Conservation (phyloP, 2,797 vertebrate genomes). For the Urophycis tenuis region DNA sequence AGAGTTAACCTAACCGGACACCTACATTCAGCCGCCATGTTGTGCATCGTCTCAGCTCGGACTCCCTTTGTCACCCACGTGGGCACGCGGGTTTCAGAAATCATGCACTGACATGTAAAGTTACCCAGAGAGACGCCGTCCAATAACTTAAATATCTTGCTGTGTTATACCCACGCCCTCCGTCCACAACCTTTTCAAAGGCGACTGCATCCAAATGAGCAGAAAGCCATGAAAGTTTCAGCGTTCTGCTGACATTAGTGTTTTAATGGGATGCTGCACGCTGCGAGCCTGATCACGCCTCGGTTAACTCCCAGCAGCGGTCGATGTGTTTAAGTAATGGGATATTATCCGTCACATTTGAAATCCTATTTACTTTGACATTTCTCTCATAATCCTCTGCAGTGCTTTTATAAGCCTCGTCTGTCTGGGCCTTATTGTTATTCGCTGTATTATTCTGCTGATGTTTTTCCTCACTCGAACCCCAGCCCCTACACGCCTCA, state of each 20-base stretch:
- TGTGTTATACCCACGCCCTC: slow-evolving; percentile 31
- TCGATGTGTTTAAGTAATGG: background rate
- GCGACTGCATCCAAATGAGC: slow-evolving; percentile 24
- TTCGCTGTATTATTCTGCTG: background rate
- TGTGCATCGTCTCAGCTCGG: background rate
- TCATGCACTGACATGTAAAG: slow-evolving; percentile 10
- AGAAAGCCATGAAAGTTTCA: slow-evolving; percentile 41
- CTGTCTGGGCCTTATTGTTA: background rate
- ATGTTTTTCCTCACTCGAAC: background rate
- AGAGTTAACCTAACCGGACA: background rate
- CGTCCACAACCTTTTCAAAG: slow-evolving; percentile 35
- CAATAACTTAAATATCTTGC: slow-evolving; percentile 13
- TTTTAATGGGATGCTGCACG: slow-evolving; percentile 46
- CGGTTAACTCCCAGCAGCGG: background rate
- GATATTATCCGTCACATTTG: background rate
- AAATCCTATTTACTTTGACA: background rate
- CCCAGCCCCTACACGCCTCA: background rate
- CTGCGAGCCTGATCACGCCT: slow-evolving; percentile 16
- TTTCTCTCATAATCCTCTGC: background rate
- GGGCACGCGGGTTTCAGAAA: background rate
- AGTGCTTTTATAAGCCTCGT: background rate
- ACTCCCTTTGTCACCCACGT: background rate
- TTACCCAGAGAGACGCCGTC: slow-evolving; percentile 25
- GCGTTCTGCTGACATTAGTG: slow-evolving; percentile 38
- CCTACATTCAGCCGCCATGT: background rate